These are phyloP conservation scores for Triplophysa tibetana DNA, from an alignment of 2,113 vertebrate species.

Conservation along the genomic window DNA sequence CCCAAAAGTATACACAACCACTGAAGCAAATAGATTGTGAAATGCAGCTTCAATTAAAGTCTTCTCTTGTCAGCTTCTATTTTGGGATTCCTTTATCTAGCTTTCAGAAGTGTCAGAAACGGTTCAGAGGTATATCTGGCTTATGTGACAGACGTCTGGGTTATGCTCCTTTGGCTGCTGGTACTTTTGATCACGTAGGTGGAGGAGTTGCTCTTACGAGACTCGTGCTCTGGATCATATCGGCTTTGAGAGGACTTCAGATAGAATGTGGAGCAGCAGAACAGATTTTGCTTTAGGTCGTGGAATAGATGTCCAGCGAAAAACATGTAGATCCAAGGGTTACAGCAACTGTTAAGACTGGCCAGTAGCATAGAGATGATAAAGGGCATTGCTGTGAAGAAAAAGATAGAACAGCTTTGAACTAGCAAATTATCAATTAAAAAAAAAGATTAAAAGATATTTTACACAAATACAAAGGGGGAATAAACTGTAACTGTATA, in stretches of 20 bases:
- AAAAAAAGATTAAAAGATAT: too few relatives aligned
- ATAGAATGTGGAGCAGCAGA: conserved; percentile 58
- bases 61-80: background rate
- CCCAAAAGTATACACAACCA: conserved; percentile 3
- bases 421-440: too few relatives aligned
- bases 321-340: conserved; percentile 99
- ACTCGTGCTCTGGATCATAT: conserved; percentile 78
- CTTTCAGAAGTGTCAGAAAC: background rate
- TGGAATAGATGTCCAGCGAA: conserved; percentile 95
- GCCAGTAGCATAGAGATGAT: conserved; percentile 96
- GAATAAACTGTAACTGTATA: too few relatives aligned
- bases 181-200: conserved; percentile 86
- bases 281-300: conserved; percentile 74
- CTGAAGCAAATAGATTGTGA: conserved; percentile 13
- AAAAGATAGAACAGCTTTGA: conserved; percentile 13
- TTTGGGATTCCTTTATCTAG: background rate
- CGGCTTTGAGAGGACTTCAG: conserved; percentile 75
- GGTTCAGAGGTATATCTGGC: background rate
- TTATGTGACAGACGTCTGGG: conserved; percentile 75
- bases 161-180: conserved; percentile 84
- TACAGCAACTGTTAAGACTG: conserved; percentile 98
- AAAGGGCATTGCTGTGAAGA: conserved; percentile 82
- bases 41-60: background rate
- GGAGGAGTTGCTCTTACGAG: conserved; percentile 90
- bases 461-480: too few relatives aligned